Conservation (phyloP, 2,113 vertebrate species). For the Solea solea region DNA sequence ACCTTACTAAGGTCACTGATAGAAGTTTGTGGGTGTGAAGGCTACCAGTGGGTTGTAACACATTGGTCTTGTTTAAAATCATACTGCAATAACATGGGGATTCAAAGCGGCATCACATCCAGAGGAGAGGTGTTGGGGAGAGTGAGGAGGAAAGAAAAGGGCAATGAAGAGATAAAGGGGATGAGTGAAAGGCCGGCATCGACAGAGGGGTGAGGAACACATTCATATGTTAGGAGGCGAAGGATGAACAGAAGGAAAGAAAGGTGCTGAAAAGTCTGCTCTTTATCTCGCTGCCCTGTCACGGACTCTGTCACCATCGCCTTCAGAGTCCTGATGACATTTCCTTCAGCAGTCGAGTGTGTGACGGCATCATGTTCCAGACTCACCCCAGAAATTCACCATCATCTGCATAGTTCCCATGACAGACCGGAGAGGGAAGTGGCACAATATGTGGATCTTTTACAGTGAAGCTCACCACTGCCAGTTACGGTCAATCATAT, state of each 20-base stretch:
- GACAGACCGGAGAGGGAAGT: slow-evolving; percentile 32
- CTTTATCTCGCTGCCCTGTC: slow-evolving; percentile 57
- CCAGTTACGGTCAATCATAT: too few relatives aligned
- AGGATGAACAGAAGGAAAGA: slow-evolving; percentile 13
- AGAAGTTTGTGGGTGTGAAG: neutral
- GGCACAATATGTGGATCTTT: slow-evolving; percentile 27
- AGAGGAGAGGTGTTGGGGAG: neutral
- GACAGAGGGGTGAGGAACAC: neutral
- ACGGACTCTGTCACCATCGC: slow-evolving; percentile 59
- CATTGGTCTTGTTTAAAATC: neutral
- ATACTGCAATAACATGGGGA: neutral
- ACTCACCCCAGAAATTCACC: slow-evolving; percentile 50
- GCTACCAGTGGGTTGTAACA: neutral
- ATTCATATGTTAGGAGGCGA: slow-evolving; percentile 10
- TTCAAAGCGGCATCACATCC: slow-evolving; percentile 13
- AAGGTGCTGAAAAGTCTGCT: slow-evolving; percentile 54
- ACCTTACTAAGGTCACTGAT: too few relatives aligned
- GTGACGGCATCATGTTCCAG: slow-evolving; percentile 66
- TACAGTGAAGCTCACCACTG: slow-evolving; percentile 8
- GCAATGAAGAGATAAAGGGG: slow-evolving; percentile 1
- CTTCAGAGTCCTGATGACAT: slow-evolving; percentile 69
- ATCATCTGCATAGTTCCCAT: slow-evolving; percentile 58
- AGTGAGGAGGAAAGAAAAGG: slow-evolving; percentile 1
- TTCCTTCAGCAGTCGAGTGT: slow-evolving; percentile 73
- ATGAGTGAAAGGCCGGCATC: neutral